Evolutionary conservation across 1,140 invertebrate species (phyloP).

Genomic region (Philaenus spumarius): DNA sequence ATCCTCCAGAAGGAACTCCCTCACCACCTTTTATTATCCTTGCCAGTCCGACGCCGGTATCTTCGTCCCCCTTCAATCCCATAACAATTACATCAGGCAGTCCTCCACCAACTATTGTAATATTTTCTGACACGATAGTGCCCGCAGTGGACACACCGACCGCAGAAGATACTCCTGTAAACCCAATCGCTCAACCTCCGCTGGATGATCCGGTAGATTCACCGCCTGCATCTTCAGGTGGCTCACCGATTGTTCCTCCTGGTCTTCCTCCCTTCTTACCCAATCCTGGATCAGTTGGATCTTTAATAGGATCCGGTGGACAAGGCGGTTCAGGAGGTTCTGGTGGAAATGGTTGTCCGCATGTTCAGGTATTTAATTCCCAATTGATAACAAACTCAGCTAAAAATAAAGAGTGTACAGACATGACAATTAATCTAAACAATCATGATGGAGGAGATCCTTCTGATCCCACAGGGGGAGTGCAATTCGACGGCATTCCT

Average conservation of each 20-base stretch:
- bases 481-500: constrained; percentile 9
- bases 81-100: constrained; percentile 12
- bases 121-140: constrained; percentile 12
- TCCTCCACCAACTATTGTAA: constrained; percentile 29
- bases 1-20: background rate
- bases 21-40: constrained; percentile 2
- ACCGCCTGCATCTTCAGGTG: constrained; percentile 8
- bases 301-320: background rate
- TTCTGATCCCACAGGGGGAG: constrained; percentile 4
- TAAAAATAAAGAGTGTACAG: constrained; percentile 5
- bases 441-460: background rate
- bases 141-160: background rate
- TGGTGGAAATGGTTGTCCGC: background rate
- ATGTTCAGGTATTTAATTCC: background rate
- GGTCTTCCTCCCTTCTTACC: constrained; percentile 6
- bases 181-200: constrained; percentile 2
- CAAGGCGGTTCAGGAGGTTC: background rate
- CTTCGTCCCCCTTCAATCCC: constrained; percentile 16
- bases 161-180: constrained; percentile 10
- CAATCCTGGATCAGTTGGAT: background rate
- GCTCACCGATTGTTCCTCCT: constrained; percentile 4
- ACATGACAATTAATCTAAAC: constrained; percentile 1
- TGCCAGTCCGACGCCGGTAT: constrained; percentile 4
- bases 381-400: constrained; percentile 10
- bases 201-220: background rate